Percentiles rank a stretch among this genome's conserved stretches.
phyloP scores from a whole-genome alignment of 2,113 vertebrate species.

The Labeo rohita region DNA sequence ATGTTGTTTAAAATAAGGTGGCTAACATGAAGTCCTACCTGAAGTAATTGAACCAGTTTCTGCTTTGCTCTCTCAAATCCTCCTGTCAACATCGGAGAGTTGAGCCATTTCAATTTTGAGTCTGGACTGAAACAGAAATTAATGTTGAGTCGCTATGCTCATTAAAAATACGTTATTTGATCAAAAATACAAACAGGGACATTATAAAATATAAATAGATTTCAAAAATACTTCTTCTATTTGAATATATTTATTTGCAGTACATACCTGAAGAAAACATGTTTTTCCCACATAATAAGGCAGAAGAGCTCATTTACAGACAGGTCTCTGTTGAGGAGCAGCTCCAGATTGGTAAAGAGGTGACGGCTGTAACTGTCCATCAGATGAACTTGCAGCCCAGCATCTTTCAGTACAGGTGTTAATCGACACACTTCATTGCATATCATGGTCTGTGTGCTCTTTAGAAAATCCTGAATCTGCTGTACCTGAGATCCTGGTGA shows the following conservation, averaged over 20 bases:
- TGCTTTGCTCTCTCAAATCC: slow-evolving; percentile 50
- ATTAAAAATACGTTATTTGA: too few species aligned
- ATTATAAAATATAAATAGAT: too few species aligned
- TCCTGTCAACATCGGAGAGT: slow-evolving; percentile 41
- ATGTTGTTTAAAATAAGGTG: too few species aligned
- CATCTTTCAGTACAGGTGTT: too few species aligned
- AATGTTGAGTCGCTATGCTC: background rate
- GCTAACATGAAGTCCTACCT: slow-evolving; percentile 63
- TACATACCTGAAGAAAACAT: slow-evolving; percentile 59
- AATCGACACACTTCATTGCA: too few species aligned
- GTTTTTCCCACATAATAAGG: slow-evolving; percentile 58
- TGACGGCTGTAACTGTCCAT: slow-evolving; percentile 43
- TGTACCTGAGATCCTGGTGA: background rate
- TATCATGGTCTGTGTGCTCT: too few species aligned
- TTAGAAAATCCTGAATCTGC: slow-evolving; percentile 45
- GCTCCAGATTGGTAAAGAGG: slow-evolving; percentile 36
- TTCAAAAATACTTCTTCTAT: too few species aligned
- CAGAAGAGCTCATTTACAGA: background rate
- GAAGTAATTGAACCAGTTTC: slow-evolving; percentile 47
- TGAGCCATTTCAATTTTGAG: background rate
- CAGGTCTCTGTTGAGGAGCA: slow-evolving; percentile 51
- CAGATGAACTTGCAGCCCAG: slow-evolving; percentile 11
- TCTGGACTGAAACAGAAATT: slow-evolving; percentile 56
- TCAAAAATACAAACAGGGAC: too few species aligned
- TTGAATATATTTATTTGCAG: too few species aligned